These are phyloP conservation scores for Mechanitis mazaeus DNA, from an alignment of 2,888 invertebrate species.

Conservation along the genomic window DNA sequence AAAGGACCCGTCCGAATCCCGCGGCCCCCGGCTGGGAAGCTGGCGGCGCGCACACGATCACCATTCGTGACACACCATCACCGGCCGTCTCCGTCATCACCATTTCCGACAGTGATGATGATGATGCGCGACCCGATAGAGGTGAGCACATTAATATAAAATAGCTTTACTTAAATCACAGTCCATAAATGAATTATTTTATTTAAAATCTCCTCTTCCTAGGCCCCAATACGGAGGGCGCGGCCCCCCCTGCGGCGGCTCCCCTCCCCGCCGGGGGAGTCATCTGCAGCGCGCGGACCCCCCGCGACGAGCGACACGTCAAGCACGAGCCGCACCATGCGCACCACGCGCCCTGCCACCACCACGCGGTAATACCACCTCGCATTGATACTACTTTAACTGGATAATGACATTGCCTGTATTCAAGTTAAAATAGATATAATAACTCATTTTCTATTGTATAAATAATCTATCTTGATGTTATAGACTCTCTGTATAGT, in stretches of 20 bases:
- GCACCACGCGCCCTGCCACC: conserved; percentile 36
- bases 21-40: conserved; percentile 34
- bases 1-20: conserved; percentile 35
- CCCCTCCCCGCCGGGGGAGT: conserved; percentile 42
- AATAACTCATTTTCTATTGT: too few species aligned
- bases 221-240: too few species aligned
- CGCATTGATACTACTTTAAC: conserved; percentile 4
- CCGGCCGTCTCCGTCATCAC: conserved; percentile 97
- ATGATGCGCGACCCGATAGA: conserved; percentile 52
- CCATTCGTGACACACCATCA: conserved; percentile 96
- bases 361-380: conserved; percentile 29
- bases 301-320: conserved; percentile 64
- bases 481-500: too few species aligned
- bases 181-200: too few species aligned
- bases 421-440: too few species aligned
- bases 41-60: conserved; percentile 88
- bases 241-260: conserved; percentile 20
- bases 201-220: too few species aligned
- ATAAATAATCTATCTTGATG: too few species aligned
- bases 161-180: too few species aligned
- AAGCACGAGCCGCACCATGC: conserved; percentile 61
- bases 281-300: conserved; percentile 64
- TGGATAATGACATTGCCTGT: too few species aligned
- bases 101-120: conserved; percentile 96
- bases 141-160: conserved; percentile 12